phyloP scores from a whole-genome alignment of 92 coral and sea anemone species.

The Actinernus sp. region DNA sequence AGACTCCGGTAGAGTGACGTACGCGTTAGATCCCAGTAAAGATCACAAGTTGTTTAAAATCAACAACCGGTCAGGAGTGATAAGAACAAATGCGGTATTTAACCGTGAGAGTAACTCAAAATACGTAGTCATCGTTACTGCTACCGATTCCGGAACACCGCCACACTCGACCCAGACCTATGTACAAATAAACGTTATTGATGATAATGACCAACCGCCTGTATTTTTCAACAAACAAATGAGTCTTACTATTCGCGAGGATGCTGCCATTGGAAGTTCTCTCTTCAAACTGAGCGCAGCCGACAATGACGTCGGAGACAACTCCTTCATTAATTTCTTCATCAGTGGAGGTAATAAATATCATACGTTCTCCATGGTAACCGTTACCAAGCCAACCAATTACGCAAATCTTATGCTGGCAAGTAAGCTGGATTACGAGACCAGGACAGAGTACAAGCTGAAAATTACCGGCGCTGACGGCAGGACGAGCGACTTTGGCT shows the following conservation, averaged over 20 bases:
- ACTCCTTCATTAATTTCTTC: constrained; percentile 52
- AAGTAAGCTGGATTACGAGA: constrained; percentile 67
- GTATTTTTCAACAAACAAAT: constrained; percentile 46
- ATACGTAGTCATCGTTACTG: constrained; percentile 52
- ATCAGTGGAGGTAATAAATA: constrained; percentile 76
- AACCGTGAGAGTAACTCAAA: constrained; percentile 54
- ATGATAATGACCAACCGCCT: constrained; percentile 79
- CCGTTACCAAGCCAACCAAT: constrained; percentile 22
- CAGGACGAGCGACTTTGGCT: constrained; percentile 32
- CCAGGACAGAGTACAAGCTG: constrained; percentile 49
- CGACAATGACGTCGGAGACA: constrained; percentile 72
- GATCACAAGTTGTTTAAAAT: constrained; percentile 49
- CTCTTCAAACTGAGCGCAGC: constrained; percentile 42
- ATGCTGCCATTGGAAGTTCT: constrained; percentile 48
- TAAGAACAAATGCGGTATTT: constrained; percentile 56
- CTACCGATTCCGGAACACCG: constrained; percentile 63
- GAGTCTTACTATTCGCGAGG: constrained; percentile 64
- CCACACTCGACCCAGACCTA: constrained; percentile 23
- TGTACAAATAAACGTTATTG: constrained; percentile 55
- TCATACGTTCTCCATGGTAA: constrained; percentile 64
- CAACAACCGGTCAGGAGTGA: constrained; percentile 51
- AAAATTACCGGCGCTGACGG: constrained; percentile 65
- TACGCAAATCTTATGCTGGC: constrained; percentile 48
- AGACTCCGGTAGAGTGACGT: constrained; percentile 60
- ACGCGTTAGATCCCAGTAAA: constrained; percentile 11